A percentile compares a stretch with the other conserved stretches of the same genome.
These are phyloP conservation scores for Homarus americanus DNA, from an alignment of 1,140 invertebrate species.

Conservation along the genomic window DNA sequence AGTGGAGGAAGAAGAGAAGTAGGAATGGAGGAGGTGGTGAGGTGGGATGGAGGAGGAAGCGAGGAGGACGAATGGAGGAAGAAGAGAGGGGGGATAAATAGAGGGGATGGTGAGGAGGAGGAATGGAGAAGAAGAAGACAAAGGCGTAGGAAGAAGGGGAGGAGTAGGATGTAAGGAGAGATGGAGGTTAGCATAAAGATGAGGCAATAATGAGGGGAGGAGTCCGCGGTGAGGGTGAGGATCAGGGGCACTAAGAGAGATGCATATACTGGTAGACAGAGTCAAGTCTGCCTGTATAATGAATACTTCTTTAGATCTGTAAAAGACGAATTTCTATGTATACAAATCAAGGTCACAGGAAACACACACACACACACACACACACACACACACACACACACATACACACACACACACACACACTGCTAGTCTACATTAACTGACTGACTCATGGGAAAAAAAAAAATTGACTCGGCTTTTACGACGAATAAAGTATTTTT, in stretches of 20 bases:
- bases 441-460: no score
- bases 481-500: no score
- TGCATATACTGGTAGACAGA: no score
- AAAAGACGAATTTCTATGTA: no score
- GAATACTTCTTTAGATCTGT: no score
- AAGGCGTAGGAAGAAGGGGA: background rate
- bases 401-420: background rate
- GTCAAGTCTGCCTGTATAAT: no score
- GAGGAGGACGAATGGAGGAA: background rate
- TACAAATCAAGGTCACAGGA: no score
- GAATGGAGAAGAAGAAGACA: background rate
- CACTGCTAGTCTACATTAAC: no score
- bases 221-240: background rate
- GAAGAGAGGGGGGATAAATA: background rate
- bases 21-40: background rate
- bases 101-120: background rate
- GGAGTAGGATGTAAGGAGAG: no score
- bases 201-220: background rate
- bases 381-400: background rate
- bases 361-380: background rate
- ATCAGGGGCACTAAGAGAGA: no score
- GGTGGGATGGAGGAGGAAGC: no score
- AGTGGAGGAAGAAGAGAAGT: background rate
- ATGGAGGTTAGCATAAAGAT: conserved; percentile 11
- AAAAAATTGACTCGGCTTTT: no score